Evolutionary conservation across 2,797 vertebrate species (phyloP).

Genomic region (Gymnoscopelus microlampas): DNA sequence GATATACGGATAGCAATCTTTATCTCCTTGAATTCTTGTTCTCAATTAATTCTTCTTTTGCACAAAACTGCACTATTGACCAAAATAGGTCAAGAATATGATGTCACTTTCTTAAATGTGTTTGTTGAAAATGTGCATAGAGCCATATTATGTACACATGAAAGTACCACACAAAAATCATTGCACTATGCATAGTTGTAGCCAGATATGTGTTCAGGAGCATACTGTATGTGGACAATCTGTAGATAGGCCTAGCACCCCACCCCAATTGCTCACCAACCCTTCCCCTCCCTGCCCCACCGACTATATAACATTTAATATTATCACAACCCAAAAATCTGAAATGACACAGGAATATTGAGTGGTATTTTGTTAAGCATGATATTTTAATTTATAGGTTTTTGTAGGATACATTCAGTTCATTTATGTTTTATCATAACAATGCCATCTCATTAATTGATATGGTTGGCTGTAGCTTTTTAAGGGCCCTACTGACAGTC

Average conservation of each 20-base stretch:
- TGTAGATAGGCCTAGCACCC: conserved; percentile 31
- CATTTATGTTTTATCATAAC: conserved; percentile 20
- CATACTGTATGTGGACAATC: conserved; percentile 57
- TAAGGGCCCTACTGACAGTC: too few relatives aligned
- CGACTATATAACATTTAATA: conserved; percentile 23
- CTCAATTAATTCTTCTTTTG: conserved; percentile 20
- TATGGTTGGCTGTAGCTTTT: conserved; percentile 40
- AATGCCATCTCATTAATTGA: conserved; percentile 17
- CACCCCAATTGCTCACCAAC: conserved; percentile 28
- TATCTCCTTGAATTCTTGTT: conserved; percentile 13
- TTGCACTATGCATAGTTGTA: conserved; percentile 67
- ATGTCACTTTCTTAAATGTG: conserved; percentile 75
- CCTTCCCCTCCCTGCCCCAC: conserved; percentile 18
- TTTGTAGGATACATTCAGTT: conserved; percentile 26
- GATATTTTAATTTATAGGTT: conserved; percentile 48
- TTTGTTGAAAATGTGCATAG: conserved; percentile 45
- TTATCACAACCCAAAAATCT: conserved; percentile 27
- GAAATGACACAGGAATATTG: conserved; percentile 38
- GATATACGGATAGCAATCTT: conserved; percentile 8
- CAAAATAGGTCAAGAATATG: conserved; percentile 61
- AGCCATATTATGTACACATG: conserved; percentile 66
- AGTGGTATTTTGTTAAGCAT: conserved; percentile 41
- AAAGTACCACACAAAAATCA: conserved; percentile 36
- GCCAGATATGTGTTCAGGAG: conserved; percentile 8
- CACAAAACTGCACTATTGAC: conserved; percentile 70